Percentiles rank a stretch among this genome's conserved stretches.
Conservation (phyloP, 2,888 invertebrate species). For the Megastigmus dorsalis region DNA sequence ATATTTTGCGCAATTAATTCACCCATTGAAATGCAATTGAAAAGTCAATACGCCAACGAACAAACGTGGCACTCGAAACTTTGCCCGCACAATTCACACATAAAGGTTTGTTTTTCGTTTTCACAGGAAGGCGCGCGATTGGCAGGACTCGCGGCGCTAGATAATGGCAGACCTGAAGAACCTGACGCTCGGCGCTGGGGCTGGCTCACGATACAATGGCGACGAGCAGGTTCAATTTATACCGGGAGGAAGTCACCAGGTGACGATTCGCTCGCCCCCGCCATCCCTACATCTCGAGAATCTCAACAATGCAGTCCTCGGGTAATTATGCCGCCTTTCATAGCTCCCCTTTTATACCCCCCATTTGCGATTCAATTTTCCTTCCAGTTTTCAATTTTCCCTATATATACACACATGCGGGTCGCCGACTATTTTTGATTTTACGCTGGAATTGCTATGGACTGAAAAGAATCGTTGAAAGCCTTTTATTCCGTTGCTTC, state of each 20-base stretch:
- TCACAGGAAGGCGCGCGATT: slow-evolving; percentile 17
- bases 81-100: too few relatives aligned
- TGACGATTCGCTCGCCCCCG: slow-evolving; percentile 73
- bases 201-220: slow-evolving; percentile 68
- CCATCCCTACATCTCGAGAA: slow-evolving; percentile 76
- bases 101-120: too few relatives aligned
- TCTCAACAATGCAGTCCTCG: slow-evolving; percentile 80
- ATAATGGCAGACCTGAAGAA: slow-evolving; percentile 71
- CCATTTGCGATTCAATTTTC: neutral
- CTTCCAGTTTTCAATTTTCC: neutral
- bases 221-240: slow-evolving; percentile 72
- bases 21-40: too few relatives aligned
- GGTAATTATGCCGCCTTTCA: slow-evolving; percentile 74
- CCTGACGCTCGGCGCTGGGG: slow-evolving; percentile 63
- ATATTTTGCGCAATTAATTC: too few relatives aligned
- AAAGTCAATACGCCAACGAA: too few relatives aligned
- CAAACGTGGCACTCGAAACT: too few relatives aligned
- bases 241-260: slow-evolving; percentile 69
- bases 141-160: slow-evolving; percentile 32
- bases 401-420: too few relatives aligned
- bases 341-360: neutral
- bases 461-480: too few relatives aligned
- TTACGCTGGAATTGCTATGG: too few relatives aligned
- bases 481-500: too few relatives aligned
- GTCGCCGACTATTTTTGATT: too few relatives aligned